Percentiles rank a stretch among this genome's conserved stretches.
phyloP scores from a whole-genome alignment of 1,140 invertebrate species.

The Polypedilum pembai region DNA sequence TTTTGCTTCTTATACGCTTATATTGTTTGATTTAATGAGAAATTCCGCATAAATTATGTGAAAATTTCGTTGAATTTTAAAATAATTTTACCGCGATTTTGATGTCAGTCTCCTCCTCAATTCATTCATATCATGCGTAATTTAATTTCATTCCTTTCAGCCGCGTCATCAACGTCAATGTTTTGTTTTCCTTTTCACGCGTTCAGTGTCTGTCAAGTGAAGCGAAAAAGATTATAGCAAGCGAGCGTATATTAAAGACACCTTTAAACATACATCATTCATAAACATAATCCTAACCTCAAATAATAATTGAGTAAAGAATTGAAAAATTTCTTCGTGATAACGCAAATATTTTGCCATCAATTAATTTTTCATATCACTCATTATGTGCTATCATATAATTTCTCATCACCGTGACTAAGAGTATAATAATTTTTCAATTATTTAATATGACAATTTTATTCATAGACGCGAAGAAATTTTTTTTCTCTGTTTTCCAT shows the following conservation, averaged over 20 bases:
- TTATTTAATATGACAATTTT: background rate
- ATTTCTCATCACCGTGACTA: too few relatives aligned
- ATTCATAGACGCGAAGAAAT: too few relatives aligned
- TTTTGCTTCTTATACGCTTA: too few relatives aligned
- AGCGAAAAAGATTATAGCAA: background rate
- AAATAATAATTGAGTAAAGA: background rate
- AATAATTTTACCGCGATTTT: background rate
- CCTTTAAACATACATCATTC: constrained; percentile 21
- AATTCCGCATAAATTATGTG: too few relatives aligned
- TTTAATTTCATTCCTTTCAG: constrained; percentile 23
- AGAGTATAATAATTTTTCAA: background rate
- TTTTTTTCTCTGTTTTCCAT: too few relatives aligned
- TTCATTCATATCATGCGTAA: background rate
- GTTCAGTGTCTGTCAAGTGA: background rate
- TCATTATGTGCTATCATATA: background rate
- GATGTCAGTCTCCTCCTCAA: background rate
- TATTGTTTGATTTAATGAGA: too few relatives aligned
- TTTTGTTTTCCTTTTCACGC: background rate
- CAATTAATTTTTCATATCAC: constrained; percentile 4
- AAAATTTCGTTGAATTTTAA: background rate
- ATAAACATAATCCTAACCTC: background rate
- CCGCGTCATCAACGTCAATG: background rate
- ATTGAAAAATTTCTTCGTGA: background rate
- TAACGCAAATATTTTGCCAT: background rate
- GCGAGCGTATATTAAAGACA: constrained; percentile 9